Evolutionary conservation across 2,113 vertebrate genomes (phyloP), one percentile per base, ranked within the genome.

Genomic region (Physeter macrocephalus): DNA sequence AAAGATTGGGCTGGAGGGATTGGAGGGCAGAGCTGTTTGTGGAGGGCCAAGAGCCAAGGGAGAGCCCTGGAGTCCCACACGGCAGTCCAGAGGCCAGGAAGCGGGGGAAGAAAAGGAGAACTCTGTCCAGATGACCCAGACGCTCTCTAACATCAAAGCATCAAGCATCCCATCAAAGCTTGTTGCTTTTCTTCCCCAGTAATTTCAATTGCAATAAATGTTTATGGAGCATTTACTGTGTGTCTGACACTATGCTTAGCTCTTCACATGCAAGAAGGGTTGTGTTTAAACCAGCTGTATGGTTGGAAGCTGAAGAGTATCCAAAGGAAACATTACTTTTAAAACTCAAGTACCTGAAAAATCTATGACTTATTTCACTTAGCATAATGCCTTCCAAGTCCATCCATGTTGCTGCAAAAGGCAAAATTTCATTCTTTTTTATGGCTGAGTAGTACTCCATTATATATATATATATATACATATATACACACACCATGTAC

Each of bases 361-460:
- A 75, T 59, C 90, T 92, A 25, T 77, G 46, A 77, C 46, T 77
- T 77, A 52, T 77, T 34, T 49, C 29, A 21, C 29, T 77, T 29
- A 34, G 43, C 74, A 12, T 77, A 52, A 77, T 6, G 17, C 74
- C 29, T 77, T 77, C 74, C 29, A 77, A 49, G 9, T 77, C 43
- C 29, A 52, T 12, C 17, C 74, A 77, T 49, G 31, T 77, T 77
- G 74, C 29, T 21, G 46, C 43, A 75, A 49, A 75, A 18, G 43
- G 46, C 27, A 49, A 49, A 9, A 77, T 77, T 77, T 21, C 46
- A 34, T 77, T 77, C 29, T 77, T 75, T 46, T 18, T 46, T 41
- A 34, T 7, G 74, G 74, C 0, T 0, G 43, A 49, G 17, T 34
- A 49, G 43, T 75, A 31, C 2, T 75, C 27, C 14, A 18, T 1